These are phyloP conservation scores for Galerucella calmariensis DNA, from an alignment of 2,888 invertebrate genomes.

Conservation along the genomic window DNA sequence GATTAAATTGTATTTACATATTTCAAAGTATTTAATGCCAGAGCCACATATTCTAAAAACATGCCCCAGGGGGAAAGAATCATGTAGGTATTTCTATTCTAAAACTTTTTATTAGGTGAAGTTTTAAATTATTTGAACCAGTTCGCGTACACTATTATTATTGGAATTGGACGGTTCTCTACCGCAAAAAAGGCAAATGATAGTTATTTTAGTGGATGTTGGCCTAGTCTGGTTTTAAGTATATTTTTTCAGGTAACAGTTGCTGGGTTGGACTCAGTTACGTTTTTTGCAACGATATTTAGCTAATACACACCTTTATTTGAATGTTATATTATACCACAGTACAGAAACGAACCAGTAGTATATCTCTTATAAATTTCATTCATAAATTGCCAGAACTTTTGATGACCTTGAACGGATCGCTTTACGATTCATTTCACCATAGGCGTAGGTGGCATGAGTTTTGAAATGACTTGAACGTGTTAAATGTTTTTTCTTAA, in stretches of 20 bases:
- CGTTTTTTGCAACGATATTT: not conserved
- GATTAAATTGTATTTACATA: slow-evolving; percentile 7
- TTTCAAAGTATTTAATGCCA: not conserved
- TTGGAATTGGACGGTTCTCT: slow-evolving; percentile 60
- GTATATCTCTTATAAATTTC: too few relatives aligned
- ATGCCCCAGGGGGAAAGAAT: not conserved
- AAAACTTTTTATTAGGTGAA: not conserved
- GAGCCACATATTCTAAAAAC: slow-evolving; percentile 5
- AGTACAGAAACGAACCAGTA: too few relatives aligned
- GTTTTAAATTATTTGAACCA: slow-evolving; percentile 25
- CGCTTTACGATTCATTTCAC: too few relatives aligned
- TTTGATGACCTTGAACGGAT: too few relatives aligned
- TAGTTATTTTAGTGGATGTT: slow-evolving; percentile 57
- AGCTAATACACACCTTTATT: not conserved
- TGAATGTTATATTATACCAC: not conserved
- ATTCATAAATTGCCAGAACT: too few relatives aligned
- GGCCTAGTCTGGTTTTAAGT: slow-evolving; percentile 38
- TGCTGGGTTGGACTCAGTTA: slow-evolving; percentile 13
- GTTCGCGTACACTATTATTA: slow-evolving; percentile 53
- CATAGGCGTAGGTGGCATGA: too few relatives aligned
- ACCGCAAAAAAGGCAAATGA: slow-evolving; percentile 58
- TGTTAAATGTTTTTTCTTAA: too few relatives aligned
- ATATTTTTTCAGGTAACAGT: slow-evolving; percentile 15
- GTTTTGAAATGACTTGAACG: too few relatives aligned
- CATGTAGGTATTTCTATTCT: slow-evolving; percentile 7